Base-by-base conservation (phyloP, 2,888 invertebrate species). In the Leucophora obtusa region DNA sequence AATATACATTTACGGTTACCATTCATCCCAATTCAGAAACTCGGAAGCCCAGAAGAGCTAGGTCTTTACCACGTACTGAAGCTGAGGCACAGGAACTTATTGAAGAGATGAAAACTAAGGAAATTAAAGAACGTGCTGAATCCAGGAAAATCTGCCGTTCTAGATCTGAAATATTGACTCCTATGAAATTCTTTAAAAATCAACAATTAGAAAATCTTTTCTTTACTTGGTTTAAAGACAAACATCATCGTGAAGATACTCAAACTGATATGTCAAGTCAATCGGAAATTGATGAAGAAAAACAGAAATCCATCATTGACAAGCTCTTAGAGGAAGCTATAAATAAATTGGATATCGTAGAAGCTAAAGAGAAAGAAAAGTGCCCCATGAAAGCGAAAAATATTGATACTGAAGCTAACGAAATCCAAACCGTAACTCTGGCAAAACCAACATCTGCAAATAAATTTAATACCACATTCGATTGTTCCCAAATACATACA, bases 121-220 rank as follows among this genome's bases (percentile, higher is more conserved):
- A 28, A 6, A 7, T 28, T 1, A 1, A 28, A 28, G 1, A 28
- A 28, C 1, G 28, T 28, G 28, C 6, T 7, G 28, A 28, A 28
- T 28, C 87, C 14, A 86, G 84, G 72, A 88, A 89, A 69, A 88
- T 89, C 17, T 84, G 88, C 3, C 85, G n/a, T n/a, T n/a, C n/a
- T n/a, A n/a, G n/a, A n/a, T n/a, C n/a, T n/a, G n/a, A n/a, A n/a
- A n/a, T n/a, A n/a, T n/a, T 85, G n/a, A 84, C 84, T 0, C 79
- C 74, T 3, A 83, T 83, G 3, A 82, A 81, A 17, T 84, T 87
- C 81, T 86, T 87, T 80, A 84, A 85, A 72, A 87, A 84, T 78
- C 83, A 84, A 4, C 84, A 84, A 7, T 59, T 88, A 17, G 87
- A 89, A 68, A 83, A 78, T 35, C 84, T 89, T 3, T 89, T 89